Evolutionary conservation across 2,888 invertebrate genomes (phyloP), one percentile per base, ranked within the genome.

Genomic region (Nebria salina): DNA sequence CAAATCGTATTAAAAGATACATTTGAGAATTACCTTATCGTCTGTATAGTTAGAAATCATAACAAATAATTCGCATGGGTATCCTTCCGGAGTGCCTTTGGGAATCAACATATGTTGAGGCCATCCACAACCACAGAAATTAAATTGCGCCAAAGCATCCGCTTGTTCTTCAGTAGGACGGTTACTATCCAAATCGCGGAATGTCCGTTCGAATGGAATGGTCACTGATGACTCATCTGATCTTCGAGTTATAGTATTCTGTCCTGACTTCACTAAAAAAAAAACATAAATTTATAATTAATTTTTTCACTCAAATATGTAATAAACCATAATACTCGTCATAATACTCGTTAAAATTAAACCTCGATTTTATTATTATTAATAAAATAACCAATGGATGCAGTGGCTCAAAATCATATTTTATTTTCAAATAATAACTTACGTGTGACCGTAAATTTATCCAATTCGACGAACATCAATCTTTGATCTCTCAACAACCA

Each of bases 81-180:
- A 93, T 0, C 96, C 96, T 82, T 91, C 90, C 0, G 90, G 86
- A 4, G 88, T 93, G 3, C 96, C 96, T 88, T 93, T 94, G 0
- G 96, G 94, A 64, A 95, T 84, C 6, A 96, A 90, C 92, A 96
- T 91, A 88, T 96, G 95, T 82, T 95, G 93, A 0, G 96, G 96
- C 95, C 96, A 96, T 76, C 96, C 96, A 85, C 96, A 97, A 82
- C 96, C 96, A 89, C 96, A 97, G 91, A 95, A 95, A 89, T 94
- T 94, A 89, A 94, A 95, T 84, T 91, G 90, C 8, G 88, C 89
- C 80, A 89, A 84, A 0, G 91, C 88, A 25, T 54, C 11, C 5
- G 54, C n/a, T 2, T 90, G 88, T 68, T 91, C 91, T 0, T 90
- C 91, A n/a, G 90, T 88, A 0, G 94, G 94, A 0, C 94, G 90